Evolutionary conservation across 2,888 invertebrate species (phyloP).

Genomic region (Hyalella azteca): DNA sequence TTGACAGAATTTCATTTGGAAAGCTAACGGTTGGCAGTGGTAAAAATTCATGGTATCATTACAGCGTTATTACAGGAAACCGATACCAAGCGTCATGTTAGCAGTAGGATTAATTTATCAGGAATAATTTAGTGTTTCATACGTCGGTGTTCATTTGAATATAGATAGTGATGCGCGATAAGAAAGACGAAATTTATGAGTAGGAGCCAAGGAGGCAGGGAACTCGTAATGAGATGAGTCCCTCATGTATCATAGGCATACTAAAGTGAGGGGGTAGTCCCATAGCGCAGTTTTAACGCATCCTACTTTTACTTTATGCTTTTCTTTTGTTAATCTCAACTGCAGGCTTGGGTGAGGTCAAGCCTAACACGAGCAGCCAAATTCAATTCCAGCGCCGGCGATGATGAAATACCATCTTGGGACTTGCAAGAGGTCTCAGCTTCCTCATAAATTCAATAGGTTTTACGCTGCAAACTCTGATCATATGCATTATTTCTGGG

Average conservation of each 20-base stretch:
- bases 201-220: background rate
- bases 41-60: too few relatives aligned
- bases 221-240: background rate
- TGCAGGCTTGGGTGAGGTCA: background rate
- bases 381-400: slow-evolving; percentile 6
- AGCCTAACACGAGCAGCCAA: background rate
- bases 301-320: background rate
- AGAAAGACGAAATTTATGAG: slow-evolving; percentile 17
- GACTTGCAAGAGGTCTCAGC: background rate
- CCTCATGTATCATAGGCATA: slow-evolving; percentile 14
- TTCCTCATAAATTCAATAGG: slow-evolving; percentile 23
- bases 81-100: too few relatives aligned
- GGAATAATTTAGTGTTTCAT: background rate
- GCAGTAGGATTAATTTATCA: too few relatives aligned
- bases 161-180: slow-evolving; percentile 12
- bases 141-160: background rate
- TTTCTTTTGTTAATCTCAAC: background rate
- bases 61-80: too few relatives aligned
- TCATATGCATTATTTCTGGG: slow-evolving; percentile 15
- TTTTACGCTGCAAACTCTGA: background rate
- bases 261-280: background rate
- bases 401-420: slow-evolving; percentile 22
- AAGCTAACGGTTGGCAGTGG: too few relatives aligned
- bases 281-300: background rate
- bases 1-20: too few relatives aligned